These are phyloP conservation scores for Agrilus cyanescens DNA, from an alignment of 2,888 invertebrate genomes.

Conservation along the genomic window DNA sequence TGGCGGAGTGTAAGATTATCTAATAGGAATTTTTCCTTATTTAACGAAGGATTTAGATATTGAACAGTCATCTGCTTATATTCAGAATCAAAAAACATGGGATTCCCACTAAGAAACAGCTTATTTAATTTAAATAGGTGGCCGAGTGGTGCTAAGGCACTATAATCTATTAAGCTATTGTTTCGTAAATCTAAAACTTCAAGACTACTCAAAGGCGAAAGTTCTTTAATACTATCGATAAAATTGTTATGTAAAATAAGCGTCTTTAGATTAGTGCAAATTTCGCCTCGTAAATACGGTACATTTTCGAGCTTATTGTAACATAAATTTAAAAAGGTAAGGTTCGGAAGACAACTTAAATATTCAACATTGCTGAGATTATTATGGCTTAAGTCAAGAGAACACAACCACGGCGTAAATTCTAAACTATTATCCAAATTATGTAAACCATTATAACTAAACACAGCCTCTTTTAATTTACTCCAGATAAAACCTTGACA, in stretches of 20 bases:
- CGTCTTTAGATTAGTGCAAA: conserved; percentile 35
- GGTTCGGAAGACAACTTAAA: conserved; percentile 45
- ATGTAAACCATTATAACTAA: conserved; percentile 45
- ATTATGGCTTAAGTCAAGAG: conserved; percentile 53
- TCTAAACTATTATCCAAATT: conserved; percentile 45
- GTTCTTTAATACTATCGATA: conserved; percentile 45
- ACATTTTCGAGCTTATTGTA: conserved; percentile 46
- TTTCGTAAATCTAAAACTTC: conserved; percentile 49
- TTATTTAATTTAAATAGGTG: conserved; percentile 41
- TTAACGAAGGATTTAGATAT: conserved; percentile 43
- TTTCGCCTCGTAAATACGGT: conserved; percentile 44
- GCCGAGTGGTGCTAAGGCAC: conserved; percentile 42
- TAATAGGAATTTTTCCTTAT: conserved; percentile 40
- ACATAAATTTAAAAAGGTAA: conserved; percentile 50
- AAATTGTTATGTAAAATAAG: conserved; percentile 52
- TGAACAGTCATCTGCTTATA: conserved; percentile 43
- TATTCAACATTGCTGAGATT: conserved; percentile 42
- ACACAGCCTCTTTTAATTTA: conserved; percentile 43
- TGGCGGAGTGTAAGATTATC: conserved; percentile 41
- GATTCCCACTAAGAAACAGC: conserved; percentile 49
- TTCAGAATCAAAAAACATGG: conserved; percentile 46
- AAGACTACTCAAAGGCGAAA: conserved; percentile 42
- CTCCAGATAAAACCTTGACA: conserved; percentile 49
- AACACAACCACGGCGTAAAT: conserved; percentile 47
- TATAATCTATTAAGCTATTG: conserved; percentile 51